Conservation (phyloP, 2,797 vertebrate genomes). For the Ibycter americanus region DNA sequence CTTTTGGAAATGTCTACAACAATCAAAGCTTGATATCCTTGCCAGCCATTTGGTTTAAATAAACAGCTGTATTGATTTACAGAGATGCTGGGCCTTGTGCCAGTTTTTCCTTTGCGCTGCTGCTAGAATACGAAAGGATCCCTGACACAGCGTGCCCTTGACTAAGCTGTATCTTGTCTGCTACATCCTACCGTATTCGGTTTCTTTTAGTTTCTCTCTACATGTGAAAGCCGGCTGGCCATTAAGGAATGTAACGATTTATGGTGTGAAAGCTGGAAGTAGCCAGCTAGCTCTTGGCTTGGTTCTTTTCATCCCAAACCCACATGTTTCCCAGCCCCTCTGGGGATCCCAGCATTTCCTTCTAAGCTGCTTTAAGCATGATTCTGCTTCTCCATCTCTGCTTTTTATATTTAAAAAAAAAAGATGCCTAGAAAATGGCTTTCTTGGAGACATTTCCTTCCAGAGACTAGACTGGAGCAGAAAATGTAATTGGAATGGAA, state of each 20-base stretch:
- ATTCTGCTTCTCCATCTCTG: constrained; percentile 16
- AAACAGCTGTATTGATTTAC: constrained; percentile 44
- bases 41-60: constrained; percentile 58
- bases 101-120: not conserved
- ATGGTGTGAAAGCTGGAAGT: constrained; percentile 44
- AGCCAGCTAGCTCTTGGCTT: constrained; percentile 18
- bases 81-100: not conserved
- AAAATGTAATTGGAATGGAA: not conserved
- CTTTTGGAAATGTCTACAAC: constrained; percentile 54
- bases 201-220: not conserved
- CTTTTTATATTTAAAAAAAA: constrained; percentile 28
- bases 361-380: constrained; percentile 35
- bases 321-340: constrained; percentile 35
- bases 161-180: constrained; percentile 6
- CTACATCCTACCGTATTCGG: not conserved
- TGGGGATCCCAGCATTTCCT: constrained; percentile 32
- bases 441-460: not conserved
- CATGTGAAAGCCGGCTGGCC: not conserved
- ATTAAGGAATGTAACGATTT: constrained; percentile 5
- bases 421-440: constrained; percentile 17
- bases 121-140: not conserved
- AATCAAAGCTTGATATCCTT: not conserved
- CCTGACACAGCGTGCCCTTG: not conserved
- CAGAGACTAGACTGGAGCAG: not conserved
- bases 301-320: constrained; percentile 18